Evolutionary conservation across 2,113 vertebrate species (phyloP), one percentile per base, ranked within the genome.

Genomic region (Clarias magur): DNA sequence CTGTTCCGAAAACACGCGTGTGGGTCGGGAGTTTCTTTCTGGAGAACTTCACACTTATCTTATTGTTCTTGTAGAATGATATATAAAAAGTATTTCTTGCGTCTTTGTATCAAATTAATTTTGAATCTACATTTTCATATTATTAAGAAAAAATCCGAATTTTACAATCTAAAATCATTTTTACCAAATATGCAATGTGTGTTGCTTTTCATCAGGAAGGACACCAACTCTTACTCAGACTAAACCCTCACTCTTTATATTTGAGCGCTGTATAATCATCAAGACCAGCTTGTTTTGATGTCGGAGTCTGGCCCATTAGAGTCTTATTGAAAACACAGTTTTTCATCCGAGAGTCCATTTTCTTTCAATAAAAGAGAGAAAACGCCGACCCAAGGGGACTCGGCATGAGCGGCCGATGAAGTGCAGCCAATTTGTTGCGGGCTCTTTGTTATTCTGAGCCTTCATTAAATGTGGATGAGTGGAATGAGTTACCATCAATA

Each of bases 381-480:
- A 56, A 60, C 16, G 11, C 34, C 83, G 27, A 21, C 4, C 23
- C 73, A 6, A 59, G 9, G 11, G 30, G 38, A 75, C 30, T 60
- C 30, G n/a, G 30, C 59, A 19, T 10, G 59, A 87, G 27, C 76
- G 67, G 38, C 34, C 68, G 72, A 83, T 73, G 84, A 79, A 85
- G 38, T 72, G 23, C 30, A 79, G 65, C 34, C 63, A 25, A 80
- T 80, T 76, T 76, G 42, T 76, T 25, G 38, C 25, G 30, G 83
- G 56, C 25, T 73, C 16, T 34, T 85, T 16, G 65, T 83, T 70
- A 56, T 54, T 83, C 65, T 19, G 27, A 57, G 48, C 57, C 85
- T 42, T 87, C 82, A 87, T 87, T 87, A 89, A 89, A 89, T 48
- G 34, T 85, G 76, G 80, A 89, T 82, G 76, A 81, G 42, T 67